Base-by-base conservation (phyloP, 2,797 vertebrate genomes). In the Siniperca obscura region DNA sequence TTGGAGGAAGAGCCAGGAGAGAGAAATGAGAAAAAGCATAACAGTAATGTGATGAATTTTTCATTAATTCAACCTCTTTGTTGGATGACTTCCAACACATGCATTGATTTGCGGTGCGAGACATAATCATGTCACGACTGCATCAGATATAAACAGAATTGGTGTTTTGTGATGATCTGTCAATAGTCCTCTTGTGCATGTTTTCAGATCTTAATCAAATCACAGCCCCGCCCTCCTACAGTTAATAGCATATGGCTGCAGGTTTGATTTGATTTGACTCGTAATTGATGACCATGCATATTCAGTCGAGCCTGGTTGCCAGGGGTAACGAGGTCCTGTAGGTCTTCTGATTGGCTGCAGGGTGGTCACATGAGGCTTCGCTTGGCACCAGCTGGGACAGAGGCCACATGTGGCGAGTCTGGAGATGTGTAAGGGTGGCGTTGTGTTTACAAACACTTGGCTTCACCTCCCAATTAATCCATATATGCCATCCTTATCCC, bases 401-500 rank as follows among this genome's bases (percentile, higher is more conserved):
- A 68, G 81, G 83, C 75, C 87, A 78, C 88, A 86, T 87, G 87
- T 91, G 87, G 74, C 4, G 17, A 76, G 44, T 74, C 48, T 79
- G 76, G 66, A 77, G 72, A 78, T 38, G 61, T 73, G 69, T 64
- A 67, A 73, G 61, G 76, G 75, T 64, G 59, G 80, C 25, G 60
- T 74, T 5, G 80, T 89, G 77, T 94, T 90, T 91, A 87, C 84
- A 91, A 91, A 93, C 87, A 84, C 72, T 87, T 71, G 71, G 82
- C 78, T 73, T 64, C 7, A 6, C 25, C 50, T 81, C n/a, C 11
- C 25, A 65, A 40, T 87, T 90, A 86, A 90, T 89, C 80, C 78
- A 74, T 55, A 25, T 66, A 82, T 60, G 30, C 60, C 62, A 38
- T 75, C 53, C 61, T 78, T 36, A 65, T 60, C 55, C 62, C 27